phyloP scores from a whole-genome alignment of 2,113 vertebrate species.

The Cochlearius cochlearius region DNA sequence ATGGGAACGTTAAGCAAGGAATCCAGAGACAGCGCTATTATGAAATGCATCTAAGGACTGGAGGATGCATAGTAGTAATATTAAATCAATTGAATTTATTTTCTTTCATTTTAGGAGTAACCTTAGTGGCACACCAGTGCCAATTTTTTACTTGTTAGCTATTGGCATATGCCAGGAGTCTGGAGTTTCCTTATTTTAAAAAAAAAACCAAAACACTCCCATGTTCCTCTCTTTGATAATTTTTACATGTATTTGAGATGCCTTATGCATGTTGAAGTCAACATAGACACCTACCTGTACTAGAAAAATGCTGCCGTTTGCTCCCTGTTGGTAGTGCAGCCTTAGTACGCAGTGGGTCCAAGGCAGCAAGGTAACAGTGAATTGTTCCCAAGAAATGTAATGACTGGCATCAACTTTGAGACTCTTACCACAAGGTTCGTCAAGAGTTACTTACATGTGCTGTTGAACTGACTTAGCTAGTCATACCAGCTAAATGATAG shows the following conservation, averaged over 20 bases:
- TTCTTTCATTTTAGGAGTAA: neutral
- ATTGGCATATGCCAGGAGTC: neutral
- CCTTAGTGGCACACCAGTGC: neutral
- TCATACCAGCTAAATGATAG: neutral
- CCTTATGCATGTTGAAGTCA: neutral
- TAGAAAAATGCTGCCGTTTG: neutral
- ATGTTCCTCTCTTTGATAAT: neutral
- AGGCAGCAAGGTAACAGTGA: neutral
- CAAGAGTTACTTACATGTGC: neutral
- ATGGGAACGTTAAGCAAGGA: neutral
- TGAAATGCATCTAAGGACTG: neutral
- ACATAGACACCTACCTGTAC: too few relatives aligned
- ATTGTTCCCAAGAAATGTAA: neutral
- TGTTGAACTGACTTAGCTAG: neutral
- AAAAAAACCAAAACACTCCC: too few relatives aligned
- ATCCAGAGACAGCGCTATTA: neutral
- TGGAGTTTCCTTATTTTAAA: neutral
- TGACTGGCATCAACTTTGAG: neutral
- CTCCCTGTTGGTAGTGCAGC: neutral
- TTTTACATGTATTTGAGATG: neutral
- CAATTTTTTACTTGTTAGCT: neutral
- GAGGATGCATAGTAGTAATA: neutral
- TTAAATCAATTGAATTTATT: neutral
- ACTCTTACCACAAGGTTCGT: neutral
- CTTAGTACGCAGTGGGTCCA: neutral